Conservation (phyloP, 2,797 vertebrate genomes). For the Ctenosaura bakeri region DNA sequence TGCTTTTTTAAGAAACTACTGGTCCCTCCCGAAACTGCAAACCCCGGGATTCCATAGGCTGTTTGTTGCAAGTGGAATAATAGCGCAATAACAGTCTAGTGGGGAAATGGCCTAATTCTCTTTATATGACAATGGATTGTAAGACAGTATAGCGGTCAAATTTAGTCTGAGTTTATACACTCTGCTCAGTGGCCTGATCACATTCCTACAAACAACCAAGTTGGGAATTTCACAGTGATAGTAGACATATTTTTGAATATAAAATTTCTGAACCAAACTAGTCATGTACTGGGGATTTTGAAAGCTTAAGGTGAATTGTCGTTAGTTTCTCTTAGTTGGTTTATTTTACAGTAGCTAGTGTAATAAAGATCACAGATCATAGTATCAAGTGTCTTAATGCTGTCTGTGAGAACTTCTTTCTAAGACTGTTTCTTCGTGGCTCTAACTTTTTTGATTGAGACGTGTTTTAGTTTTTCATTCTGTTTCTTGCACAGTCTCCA, state of each 20-base stretch:
- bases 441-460: not conserved
- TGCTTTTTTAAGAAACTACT: no score
- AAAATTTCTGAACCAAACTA: not conserved
- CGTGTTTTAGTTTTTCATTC: conserved; percentile 16
- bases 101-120: no score
- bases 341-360: not conserved
- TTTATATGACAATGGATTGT: no score
- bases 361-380: conserved; percentile 1
- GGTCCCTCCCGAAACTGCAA: no score
- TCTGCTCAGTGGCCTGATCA: not conserved
- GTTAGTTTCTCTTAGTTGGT: not conserved
- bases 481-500: not conserved
- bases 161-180: not conserved
- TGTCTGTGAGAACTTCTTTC: not conserved
- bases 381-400: not conserved
- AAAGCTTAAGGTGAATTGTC: not conserved
- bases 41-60: no score
- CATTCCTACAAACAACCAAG: not conserved
- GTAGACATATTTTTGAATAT: not conserved
- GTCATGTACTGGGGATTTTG: not conserved
- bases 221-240: not conserved
- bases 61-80: no score
- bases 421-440: not conserved
- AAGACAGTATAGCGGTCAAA: no score
- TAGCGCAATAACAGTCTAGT: no score